phyloP scores from a whole-genome alignment of 2,797 vertebrate genomes.

The Myotis myotis region DNA sequence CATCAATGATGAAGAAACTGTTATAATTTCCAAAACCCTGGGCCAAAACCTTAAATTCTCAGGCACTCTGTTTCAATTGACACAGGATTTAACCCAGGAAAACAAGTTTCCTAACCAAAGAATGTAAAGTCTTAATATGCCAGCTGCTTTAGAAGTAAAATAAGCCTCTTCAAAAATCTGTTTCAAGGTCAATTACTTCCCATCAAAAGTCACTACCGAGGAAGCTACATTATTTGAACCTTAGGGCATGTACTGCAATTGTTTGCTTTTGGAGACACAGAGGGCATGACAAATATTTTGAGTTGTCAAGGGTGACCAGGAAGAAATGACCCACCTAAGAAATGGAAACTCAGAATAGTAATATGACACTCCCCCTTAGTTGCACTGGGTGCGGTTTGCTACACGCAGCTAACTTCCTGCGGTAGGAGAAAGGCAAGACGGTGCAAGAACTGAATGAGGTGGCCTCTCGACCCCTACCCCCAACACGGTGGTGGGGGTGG shows the following conservation, averaged over 20 bases:
- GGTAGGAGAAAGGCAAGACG: background rate
- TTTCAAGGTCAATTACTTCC: conserved; percentile 28
- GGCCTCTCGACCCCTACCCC: background rate
- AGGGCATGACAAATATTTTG: conserved; percentile 61
- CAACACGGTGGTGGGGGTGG: background rate
- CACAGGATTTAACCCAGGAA: background rate
- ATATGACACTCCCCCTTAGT: conserved; percentile 54
- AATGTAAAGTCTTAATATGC: background rate
- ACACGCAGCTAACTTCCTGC: conserved; percentile 12
- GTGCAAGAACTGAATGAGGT: background rate
- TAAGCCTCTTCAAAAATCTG: conserved; percentile 2
- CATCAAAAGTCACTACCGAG: background rate
- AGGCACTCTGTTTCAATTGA: conserved; percentile 17
- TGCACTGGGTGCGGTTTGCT: background rate
- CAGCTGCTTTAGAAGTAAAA: conserved; percentile 38
- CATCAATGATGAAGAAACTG: conserved; percentile 7
- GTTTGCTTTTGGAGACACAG: conserved; percentile 37
- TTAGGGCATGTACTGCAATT: background rate
- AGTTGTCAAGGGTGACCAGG: conserved; percentile 63
- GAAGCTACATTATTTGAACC: conserved; percentile 9
- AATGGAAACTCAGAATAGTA: conserved; percentile 68
- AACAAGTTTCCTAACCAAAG: conserved; percentile 21
- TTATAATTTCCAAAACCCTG: conserved; percentile 39
- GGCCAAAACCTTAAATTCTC: conserved; percentile 26
- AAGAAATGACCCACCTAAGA: conserved; percentile 60